Base-by-base conservation (phyloP, 2,797 vertebrate species). In the Enteromius unitaeniatus region DNA sequence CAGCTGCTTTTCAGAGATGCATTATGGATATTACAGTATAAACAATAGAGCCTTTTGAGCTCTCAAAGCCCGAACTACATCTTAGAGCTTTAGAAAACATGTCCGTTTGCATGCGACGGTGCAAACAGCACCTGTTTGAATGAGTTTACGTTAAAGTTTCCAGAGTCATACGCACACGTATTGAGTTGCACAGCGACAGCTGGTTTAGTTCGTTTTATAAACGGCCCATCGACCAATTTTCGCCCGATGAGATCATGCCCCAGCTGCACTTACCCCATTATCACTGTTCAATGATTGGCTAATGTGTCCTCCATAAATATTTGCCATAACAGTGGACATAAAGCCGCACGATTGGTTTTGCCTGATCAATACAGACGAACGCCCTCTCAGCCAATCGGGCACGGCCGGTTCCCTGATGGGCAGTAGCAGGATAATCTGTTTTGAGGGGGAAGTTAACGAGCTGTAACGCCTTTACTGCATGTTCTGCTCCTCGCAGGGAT, bases 271-370 rank as follows among this genome's bases (percentile, higher is more conserved):
- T 45, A 84, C 70, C 75, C 86, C 53, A 87, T 88, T 87, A 84
- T 86, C 83, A 8, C 23, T 62, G 69, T 74, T 87, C 87, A 83
- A 81, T 89, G 84, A 89, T 85, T 87, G 87, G 87, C 87, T 88
- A 88, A 87, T 86, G 88, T 83, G 83, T 80, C 85, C 78, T 88
- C 87, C 86, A 88, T 90, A 90, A 91, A 90, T 89, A 89, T 87
- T 91, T 87, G 87, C 89, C 86, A 90, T 87, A 91, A 90, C 85
- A 80, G 86, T 86, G 90, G 86, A 88, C 88, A 91, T 88, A 89
- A 89, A 91, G 84, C 85, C 84, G 78, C 75, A 84, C 87, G 86
- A 89, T 91, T 90, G 88, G 89, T 90, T 91, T 90, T 83, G 83
- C 84, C 87, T 90, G 88, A 90, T 91, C 89, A 88, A 90, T 91